phyloP scores from a whole-genome alignment of 2,888 invertebrate genomes.

The Tenodera sinensis region DNA sequence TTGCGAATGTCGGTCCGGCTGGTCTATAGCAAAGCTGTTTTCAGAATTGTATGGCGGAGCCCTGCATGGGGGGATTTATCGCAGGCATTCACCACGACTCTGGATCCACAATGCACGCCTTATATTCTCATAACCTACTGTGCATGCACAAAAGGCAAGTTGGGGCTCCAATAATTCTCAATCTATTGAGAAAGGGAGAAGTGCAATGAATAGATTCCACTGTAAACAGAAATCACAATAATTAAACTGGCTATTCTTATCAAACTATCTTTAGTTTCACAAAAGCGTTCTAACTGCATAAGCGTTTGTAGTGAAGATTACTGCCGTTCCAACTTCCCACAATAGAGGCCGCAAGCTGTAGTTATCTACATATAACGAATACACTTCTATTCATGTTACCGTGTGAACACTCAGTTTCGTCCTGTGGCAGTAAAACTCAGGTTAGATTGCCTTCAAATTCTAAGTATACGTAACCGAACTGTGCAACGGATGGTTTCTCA shows the following conservation, averaged over 20 bases:
- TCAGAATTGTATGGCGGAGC: not conserved
- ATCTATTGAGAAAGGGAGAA: not conserved
- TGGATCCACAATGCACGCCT: not conserved
- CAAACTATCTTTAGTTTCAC: not conserved
- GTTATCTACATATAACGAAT: not conserved
- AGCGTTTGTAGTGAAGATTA: not conserved
- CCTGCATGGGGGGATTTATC: not conserved
- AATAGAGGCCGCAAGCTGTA: not conserved
- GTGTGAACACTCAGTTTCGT: not conserved
- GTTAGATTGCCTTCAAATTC: too few relatives aligned
- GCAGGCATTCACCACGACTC: not conserved
- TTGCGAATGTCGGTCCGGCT: too few relatives aligned
- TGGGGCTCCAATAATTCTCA: not conserved
- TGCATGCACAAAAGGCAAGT: not conserved
- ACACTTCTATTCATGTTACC: not conserved
- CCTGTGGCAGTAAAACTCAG: not conserved
- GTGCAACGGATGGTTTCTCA: too few relatives aligned
- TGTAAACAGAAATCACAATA: not conserved
- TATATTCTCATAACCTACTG: not conserved
- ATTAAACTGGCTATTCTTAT: not conserved
- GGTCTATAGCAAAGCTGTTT: not conserved
- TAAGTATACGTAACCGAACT: too few relatives aligned
- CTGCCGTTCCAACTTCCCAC: not conserved
- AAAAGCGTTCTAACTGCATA: not conserved
- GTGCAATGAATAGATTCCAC: not conserved